Evolutionary conservation across 2,113 vertebrate species (phyloP).

Genomic region (Oryzias woworae): DNA sequence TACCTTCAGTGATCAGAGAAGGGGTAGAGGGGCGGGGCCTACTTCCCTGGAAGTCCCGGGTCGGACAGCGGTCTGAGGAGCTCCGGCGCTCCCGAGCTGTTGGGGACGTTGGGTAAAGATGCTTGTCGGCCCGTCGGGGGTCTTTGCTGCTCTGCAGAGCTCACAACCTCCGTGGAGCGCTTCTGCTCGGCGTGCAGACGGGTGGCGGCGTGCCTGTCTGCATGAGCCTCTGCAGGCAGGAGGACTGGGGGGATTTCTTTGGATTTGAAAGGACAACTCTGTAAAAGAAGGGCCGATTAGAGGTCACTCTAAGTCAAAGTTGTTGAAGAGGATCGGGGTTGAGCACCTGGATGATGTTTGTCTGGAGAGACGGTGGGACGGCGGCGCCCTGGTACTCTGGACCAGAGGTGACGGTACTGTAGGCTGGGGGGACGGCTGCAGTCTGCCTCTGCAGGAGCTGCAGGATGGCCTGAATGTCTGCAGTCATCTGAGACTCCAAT

Average conservation of each 20-base stretch:
- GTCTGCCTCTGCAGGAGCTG: conserved; percentile 92
- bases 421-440: conserved; percentile 86
- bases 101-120: conserved; percentile 87
- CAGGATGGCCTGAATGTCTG: conserved; percentile 94
- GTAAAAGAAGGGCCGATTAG: conserved; percentile 27
- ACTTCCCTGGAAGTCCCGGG: conserved; percentile 92
- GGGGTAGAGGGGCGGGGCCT: conserved; percentile 68
- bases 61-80: conserved; percentile 94
- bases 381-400: conserved; percentile 82
- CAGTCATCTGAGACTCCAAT: conserved; percentile 95
- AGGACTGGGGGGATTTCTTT: conserved; percentile 86
- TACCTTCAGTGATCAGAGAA: conserved; percentile 69
- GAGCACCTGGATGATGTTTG: conserved; percentile 73
- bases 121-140: conserved; percentile 83
- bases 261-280: conserved; percentile 86
- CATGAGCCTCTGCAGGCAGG: conserved; percentile 80
- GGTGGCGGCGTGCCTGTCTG: conserved; percentile 78
- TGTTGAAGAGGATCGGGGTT: conserved; percentile 56
- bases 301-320: conserved; percentile 22
- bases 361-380: conserved; percentile 77
- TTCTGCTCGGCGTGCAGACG: conserved; percentile 56
- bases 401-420: conserved; percentile 87
- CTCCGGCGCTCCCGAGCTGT: conserved; percentile 79
- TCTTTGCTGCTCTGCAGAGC: conserved; percentile 69
- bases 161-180: conserved; percentile 53